Conservation (phyloP, 2,113 vertebrate genomes). For the Choloepus hoffmanni region DNA sequence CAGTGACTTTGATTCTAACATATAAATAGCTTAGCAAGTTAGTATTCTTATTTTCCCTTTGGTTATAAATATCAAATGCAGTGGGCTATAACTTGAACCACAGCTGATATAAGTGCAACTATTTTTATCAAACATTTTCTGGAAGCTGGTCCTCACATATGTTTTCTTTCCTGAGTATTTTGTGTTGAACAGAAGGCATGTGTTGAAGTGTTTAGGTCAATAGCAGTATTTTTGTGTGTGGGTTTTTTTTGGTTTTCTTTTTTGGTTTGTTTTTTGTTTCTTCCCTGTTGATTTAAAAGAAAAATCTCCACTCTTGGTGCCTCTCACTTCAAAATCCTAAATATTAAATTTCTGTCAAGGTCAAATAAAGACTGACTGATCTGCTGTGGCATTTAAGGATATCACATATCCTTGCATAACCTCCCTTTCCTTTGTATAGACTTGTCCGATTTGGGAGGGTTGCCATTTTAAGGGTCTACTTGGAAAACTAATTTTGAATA, state of each 20-base stretch:
- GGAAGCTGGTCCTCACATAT: neutral
- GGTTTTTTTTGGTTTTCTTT: too few species aligned
- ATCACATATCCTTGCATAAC: constrained; percentile 52
- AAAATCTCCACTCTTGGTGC: neutral
- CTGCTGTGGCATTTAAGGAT: neutral
- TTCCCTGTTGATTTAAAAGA: neutral
- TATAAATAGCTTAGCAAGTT: neutral
- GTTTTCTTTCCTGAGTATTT: neutral
- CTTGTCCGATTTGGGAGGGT: constrained; percentile 62
- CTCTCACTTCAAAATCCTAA: constrained; percentile 53
- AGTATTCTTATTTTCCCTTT: constrained; percentile 52
- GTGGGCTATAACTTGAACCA: neutral
- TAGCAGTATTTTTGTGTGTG: neutral
- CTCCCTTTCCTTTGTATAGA: constrained; percentile 48
- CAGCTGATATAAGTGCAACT: neutral
- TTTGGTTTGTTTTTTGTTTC: neutral
- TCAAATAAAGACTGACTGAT: neutral
- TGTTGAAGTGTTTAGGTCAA: constrained; percentile 5
- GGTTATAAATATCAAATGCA: constrained; percentile 45
- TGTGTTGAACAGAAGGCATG: neutral
- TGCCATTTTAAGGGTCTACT: constrained; percentile 41
- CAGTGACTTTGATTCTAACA: neutral
- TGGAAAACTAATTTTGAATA: constrained; percentile 53
- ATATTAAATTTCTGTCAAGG: constrained; percentile 36
- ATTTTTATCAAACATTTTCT: constrained; percentile 28